Percentiles rank a stretch among this genome's conserved stretches.
phyloP scores from a whole-genome alignment of 1,140 invertebrate genomes.

The Cyphomyrmex costatus region DNA sequence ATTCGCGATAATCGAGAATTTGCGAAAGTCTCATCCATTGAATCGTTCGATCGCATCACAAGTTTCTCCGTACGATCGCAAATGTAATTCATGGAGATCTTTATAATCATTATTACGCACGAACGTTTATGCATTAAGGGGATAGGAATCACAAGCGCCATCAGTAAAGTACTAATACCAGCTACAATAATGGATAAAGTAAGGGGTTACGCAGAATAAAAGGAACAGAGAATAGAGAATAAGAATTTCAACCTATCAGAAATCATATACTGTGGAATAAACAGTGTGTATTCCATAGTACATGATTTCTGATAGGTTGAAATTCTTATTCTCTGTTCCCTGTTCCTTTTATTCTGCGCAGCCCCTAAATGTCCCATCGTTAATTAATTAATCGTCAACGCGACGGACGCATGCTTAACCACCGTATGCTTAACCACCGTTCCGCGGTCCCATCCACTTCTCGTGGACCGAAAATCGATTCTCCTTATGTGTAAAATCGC shows the following conservation, averaged over 20 bases:
- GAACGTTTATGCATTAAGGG: conserved; percentile 11
- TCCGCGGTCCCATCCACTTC: conserved; percentile 44
- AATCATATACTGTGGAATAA: no score
- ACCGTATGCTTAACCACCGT: conserved; percentile 43
- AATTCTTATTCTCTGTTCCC: no score
- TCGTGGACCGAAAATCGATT: conserved; percentile 56
- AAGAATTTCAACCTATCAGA: no score
- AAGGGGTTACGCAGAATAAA: no score
- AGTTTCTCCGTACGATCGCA: neutral
- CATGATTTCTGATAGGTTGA: no score
- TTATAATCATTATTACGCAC: conserved; percentile 18
- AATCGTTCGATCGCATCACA: neutral
- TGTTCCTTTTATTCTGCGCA: no score
- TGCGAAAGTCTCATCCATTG: conserved; percentile 44
- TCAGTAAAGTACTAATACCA: conserved; percentile 37
- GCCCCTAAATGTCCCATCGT: conserved; percentile 28
- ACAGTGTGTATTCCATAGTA: no score
- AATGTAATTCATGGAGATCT: neutral
- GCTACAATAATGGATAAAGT: conserved; percentile 39
- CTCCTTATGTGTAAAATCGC: conserved; percentile 54
- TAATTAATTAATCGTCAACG: conserved; percentile 57
- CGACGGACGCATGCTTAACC: conserved; percentile 7
- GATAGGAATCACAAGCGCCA: conserved; percentile 38
- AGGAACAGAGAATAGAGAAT: no score
- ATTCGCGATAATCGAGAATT: conserved; percentile 73